A percentile compares a stretch with the other conserved stretches of the same genome.
Conservation (phyloP, 2,797 vertebrate species). For the Astyanax mexicanus region DNA sequence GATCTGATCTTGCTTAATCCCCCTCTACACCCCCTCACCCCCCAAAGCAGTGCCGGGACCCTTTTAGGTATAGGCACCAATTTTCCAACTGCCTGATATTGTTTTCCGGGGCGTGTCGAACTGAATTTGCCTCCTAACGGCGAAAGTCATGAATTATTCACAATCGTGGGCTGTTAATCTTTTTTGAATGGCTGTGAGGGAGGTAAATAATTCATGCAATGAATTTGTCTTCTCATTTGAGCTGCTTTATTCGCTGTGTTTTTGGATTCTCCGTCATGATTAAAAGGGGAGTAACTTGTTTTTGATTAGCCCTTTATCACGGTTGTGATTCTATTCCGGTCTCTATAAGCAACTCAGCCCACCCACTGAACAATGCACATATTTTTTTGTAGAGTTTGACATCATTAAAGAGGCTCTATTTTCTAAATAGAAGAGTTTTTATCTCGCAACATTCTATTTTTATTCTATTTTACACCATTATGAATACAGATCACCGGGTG, state of each 20-base stretch:
- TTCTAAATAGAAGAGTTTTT: no score
- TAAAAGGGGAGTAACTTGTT: not conserved
- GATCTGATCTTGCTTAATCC: not conserved
- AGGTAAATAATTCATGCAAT: slow-evolving; percentile 35
- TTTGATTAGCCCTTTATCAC: not conserved
- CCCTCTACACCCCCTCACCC: no score
- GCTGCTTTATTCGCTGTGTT: slow-evolving; percentile 14
- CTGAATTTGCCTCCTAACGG: not conserved
- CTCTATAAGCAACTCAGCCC: not conserved
- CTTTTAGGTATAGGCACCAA: not conserved
- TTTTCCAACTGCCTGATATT: slow-evolving; percentile 4
- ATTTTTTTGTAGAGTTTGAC: no score
- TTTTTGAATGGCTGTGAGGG: slow-evolving; percentile 27
- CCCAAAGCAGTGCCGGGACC: not conserved
- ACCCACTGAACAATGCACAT: no score
- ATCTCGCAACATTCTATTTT: no score
- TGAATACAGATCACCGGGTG: no score
- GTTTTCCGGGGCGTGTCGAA: slow-evolving; percentile 11
- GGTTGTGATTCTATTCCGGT: not conserved
- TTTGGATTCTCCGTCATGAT: not conserved
- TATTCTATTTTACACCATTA: no score
- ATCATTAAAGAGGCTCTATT: no score
- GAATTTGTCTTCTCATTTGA: slow-evolving; percentile 6
- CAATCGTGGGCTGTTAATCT: slow-evolving; percentile 21
- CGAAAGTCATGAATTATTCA: slow-evolving; percentile 33